These are phyloP conservation scores for Myocastor coypus DNA, from an alignment of 2,113 vertebrate genomes.

Conservation along the genomic window DNA sequence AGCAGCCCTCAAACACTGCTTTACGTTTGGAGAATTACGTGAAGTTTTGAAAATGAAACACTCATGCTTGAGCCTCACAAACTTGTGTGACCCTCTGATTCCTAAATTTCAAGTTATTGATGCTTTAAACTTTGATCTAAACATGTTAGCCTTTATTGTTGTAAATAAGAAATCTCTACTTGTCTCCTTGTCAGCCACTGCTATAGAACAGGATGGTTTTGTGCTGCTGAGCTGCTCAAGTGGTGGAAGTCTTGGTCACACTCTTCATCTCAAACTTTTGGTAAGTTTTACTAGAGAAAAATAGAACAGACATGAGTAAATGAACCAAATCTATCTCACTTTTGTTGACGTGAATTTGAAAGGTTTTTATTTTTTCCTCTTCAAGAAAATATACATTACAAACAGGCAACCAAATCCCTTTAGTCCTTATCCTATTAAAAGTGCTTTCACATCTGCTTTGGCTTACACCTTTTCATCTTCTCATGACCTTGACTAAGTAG, in stretches of 20 bases:
- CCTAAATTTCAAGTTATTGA: background rate
- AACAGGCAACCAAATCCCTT: conserved; percentile 12
- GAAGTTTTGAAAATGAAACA: background rate
- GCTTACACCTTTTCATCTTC: conserved; percentile 67
- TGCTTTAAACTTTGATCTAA: background rate
- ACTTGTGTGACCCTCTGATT: background rate
- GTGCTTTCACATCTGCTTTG: conserved; percentile 67
- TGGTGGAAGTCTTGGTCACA: background rate
- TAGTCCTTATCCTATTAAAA: conserved; percentile 16
- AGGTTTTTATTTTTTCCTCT: background rate
- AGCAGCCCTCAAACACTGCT: background rate
- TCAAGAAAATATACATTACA: conserved; percentile 26
- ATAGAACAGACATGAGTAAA: conserved; percentile 32
- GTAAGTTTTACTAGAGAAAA: background rate
- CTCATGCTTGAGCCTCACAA: background rate
- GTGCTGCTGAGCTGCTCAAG: background rate
- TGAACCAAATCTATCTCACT: background rate
- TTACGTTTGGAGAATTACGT: background rate
- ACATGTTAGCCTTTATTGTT: background rate
- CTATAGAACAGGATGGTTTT: background rate
- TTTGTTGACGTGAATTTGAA: conserved; percentile 41
- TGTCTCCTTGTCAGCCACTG: background rate
- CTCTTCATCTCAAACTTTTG: background rate
- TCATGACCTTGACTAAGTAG: conserved; percentile 61
- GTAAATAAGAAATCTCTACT: background rate